Conservation (phyloP, 2,113 vertebrate genomes). For the Rhinoptilus africanus region DNA sequence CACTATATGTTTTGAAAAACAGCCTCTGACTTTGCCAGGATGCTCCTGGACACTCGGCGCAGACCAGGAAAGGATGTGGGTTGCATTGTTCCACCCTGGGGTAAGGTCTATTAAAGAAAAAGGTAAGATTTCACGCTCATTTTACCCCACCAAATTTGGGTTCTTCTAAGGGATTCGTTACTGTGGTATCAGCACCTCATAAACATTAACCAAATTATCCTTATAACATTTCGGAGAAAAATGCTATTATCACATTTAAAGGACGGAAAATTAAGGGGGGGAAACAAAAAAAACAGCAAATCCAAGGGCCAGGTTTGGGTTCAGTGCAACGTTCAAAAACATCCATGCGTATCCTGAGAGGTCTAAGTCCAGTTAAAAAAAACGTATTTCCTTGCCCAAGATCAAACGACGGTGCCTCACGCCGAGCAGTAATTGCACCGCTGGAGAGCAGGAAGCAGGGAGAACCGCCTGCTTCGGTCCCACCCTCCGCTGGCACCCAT, state of each 20-base stretch:
- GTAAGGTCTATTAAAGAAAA: background rate
- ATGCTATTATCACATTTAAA: background rate
- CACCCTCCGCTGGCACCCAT: accelerated
- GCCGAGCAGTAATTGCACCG: background rate
- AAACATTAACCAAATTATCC: background rate
- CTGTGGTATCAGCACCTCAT: background rate
- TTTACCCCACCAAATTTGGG: background rate
- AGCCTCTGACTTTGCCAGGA: background rate
- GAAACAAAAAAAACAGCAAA: background rate
- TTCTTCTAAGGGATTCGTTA: background rate
- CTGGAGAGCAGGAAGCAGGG: background rate
- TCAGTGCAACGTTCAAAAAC: background rate
- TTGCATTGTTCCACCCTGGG: background rate
- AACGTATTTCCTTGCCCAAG: background rate
- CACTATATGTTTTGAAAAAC: background rate
- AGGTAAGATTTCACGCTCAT: background rate
- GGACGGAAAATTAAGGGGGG: background rate
- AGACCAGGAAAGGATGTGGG: background rate
- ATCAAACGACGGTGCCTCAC: background rate
- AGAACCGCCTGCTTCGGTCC: background rate
- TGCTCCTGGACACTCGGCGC: background rate
- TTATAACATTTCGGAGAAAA: background rate
- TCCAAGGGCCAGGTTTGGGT: background rate
- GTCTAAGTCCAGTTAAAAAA: background rate
- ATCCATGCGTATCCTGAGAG: background rate